Evolutionary conservation across 2,888 invertebrate species (phyloP), one percentile per base, ranked within the genome.

Genomic region (Lasioglossum pauxillum): DNA sequence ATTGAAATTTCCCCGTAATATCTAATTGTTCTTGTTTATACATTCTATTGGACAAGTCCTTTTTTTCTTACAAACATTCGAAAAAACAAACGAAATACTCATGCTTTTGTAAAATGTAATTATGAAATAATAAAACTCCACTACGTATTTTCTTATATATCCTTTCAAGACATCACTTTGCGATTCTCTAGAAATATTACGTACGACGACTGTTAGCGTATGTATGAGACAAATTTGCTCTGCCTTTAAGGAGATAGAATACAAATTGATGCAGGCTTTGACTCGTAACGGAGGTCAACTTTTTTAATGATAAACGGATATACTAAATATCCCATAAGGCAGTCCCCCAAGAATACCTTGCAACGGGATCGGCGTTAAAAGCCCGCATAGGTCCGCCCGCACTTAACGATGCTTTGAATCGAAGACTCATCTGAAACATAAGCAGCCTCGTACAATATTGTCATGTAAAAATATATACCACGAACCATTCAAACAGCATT

Each of bases 341-440:
- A 94, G 94, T 92, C 93, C 94, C 94, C 95, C 94, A 94, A 94
- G 95, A 95, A 95, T 95, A 95, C 95, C 95, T 95, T 95, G 95
- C 94, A 95, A 94, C 94, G 95, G 94, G 94, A 94, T 94, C 95
- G 93, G 94, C 93, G 93, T 94, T 94, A 93, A 93, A 91, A 93
- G 95, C 95, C 94, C 94, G 92, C 91, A 93, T 93, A 92, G 93
- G 92, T 95, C 95, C 95, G 88, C 92, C 93, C 92, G 92, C 93
- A 93, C 93, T 94, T 94, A 94, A 94, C 92, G 92, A 91, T 94
- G 93, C 93, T 93, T 94, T 92, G 93, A 93, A 93, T 94, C 91
- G 95, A 92, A 92, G 94, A 94, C 93, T 93, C 93, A 95, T 95
- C 95, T 95, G 95, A 95, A 95, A 95, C 95, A 95, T 94, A 95